Base-by-base conservation (phyloP, 2,888 invertebrate species). In the Drosophila algonquin region DNA sequence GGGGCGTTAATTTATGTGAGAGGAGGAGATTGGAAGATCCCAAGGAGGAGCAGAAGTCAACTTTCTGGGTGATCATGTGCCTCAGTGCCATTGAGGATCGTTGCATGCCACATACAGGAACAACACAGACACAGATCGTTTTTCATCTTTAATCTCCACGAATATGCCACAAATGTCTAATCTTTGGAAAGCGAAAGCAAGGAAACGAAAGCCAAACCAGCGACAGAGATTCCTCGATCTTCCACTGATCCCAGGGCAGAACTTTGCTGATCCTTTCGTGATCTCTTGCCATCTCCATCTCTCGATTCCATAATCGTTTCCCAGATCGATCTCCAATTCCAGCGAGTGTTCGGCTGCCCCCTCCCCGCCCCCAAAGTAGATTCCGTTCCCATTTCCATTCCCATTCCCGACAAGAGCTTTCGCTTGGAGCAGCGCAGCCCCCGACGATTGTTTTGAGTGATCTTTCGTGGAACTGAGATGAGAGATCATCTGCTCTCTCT, bases 1-100 rank as follows among this genome's bases (percentile, higher is more conserved):
- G 87, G 78, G 87, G 87, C 83, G 87, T 87, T 85, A 84, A 84
- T 84, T 84, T 84, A 83, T 83, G 84, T 87, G 84, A 69, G 76
- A 64, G 18, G 12, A 30, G 8, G 35, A 10, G n/a, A 21, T 9
- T 12, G 30, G 5, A 7, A 47, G 14, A 47, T 18, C 18, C 6
- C 21, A 18, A 50, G 47, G 21, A 14, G 30, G 30, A 27, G 30
- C 6, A 1, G 47, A 10, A 21, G n/a, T 4, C 44, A 16, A 24
- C 57, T 58, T 51, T 67, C 57, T 47, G 58, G 40, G 51, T 53
- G 60, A 69, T 69, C 69, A 60, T 70, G 62, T 70, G 53, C 52
- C 45, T 55, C 71, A 69, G 45, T 67, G 44, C 68, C 67, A 58
- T 46, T 51, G 67, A 58, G 68, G 68, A 67, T 46, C 27, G 56